Base-by-base conservation (phyloP, 2,888 invertebrate species). In the Apodemia zela region DNA sequence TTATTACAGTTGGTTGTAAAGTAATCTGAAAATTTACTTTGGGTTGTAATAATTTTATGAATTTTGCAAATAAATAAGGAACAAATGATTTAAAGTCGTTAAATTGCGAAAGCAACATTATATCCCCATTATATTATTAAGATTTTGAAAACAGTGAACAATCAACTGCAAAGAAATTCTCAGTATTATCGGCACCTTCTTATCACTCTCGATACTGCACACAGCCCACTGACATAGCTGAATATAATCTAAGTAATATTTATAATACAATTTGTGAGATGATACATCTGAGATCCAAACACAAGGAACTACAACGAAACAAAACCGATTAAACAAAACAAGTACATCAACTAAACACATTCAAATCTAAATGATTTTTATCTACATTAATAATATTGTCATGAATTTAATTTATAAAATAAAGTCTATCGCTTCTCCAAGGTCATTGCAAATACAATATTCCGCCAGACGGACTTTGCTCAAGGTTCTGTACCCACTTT, bases 231-330 rank as follows among this genome's bases (percentile, higher is more conserved):
- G 11, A 54, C 54, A 13, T 51, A 54, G 17, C 49, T 66, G 15
- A 68, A 71, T 68, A 65, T 72, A 71, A 69, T 69, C 63, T 77
- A 78, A 71, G 67, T 69, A 62, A 69, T 72, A 74, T 42, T 42
- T 42, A 42, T 77, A 75, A 75, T 80, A 86, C 78, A 83, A 72
- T 77, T 47, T 33, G 78, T 79, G 80, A 82, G 80, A 83, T 77
- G 69, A 71, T 76, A 82, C 75, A 74, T 75, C 77, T 87, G 88
- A 87, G 88, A 88, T 88, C 87, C 85, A 82, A 82, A 75, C 72
- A 75, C 71, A 78, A 87, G 85, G 86, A 87, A 87, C 84, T 78
- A 79, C 75, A 74, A 72, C 45, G 42, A 65, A 81, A 76, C 69
- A 63, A 67, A 71, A 71, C 63, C 63, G 68, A 71, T 69, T 71